Base-by-base conservation (phyloP, 2,888 invertebrate species). In the Pseudeuparius sepicola region DNA sequence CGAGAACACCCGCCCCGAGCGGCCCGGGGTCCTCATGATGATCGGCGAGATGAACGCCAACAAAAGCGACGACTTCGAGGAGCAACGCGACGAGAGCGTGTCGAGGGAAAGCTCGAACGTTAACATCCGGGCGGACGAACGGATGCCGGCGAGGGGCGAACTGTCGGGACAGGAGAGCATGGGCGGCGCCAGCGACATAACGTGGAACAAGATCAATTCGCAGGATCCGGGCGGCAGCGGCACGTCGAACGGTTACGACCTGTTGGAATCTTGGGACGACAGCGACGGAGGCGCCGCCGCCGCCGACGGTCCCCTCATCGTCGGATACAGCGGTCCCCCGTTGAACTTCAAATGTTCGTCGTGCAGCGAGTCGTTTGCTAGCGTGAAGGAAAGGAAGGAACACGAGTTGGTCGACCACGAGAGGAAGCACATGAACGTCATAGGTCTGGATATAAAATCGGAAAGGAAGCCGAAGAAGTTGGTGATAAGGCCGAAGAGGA, bases 61-160 rank as follows among this genome's bases (percentile, higher is more conserved):
- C 37, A 41, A 26, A 47, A 49, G 32, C 39, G n/a, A 41, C 12
- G 43, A 40, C 34, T 47, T 44, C 31, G 40, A 43, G 23, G 47
- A 48, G 18, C 40, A 46, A 45, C 50, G 40, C 62, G 66, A 69
- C 48, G 58, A 56, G 40, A 57, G 54, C 34, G 45, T 55, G 40
- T 58, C 58, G 4, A 60, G 62, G 3, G 65, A 65, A 37, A 70
- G 70, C 47, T 63, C 84, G 28, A 80, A n/a, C n/a, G n/a, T 85
- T 28, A 81, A 85, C 55, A 86, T 88, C 51, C 73, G 83, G 48
- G 78, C 87, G 0, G 86, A 88, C 53, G 88, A 88, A 59, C 75
- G 78, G 45, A 87, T 88, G 85, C 87, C 88, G 20, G 79, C 87
- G 1, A 73, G 84, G 42, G 87, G 87, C 1, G 88, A 88, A 61